Conservation (phyloP, 2,888 invertebrate genomes). For the Pilophorus perplexus region DNA sequence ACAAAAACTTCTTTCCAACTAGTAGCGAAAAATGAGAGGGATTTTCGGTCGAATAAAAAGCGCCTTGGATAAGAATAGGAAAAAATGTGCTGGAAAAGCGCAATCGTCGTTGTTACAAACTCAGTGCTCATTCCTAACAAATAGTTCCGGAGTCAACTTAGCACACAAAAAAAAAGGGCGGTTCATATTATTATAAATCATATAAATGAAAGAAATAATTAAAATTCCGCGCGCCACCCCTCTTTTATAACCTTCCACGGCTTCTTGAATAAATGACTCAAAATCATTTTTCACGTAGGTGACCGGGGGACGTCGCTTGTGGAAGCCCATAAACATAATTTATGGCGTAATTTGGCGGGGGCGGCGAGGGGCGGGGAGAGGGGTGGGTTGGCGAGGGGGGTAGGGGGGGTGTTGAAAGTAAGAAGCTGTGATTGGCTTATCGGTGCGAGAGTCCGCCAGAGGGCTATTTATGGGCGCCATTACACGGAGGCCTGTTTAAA, state of each 20-base stretch:
- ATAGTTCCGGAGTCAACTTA: constrained; percentile 20
- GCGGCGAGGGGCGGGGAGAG: neutral
- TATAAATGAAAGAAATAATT: constrained; percentile 36
- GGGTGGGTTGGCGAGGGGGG: constrained; percentile 6
- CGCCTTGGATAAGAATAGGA: neutral
- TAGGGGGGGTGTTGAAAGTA: constrained; percentile 37
- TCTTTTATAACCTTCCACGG: constrained; percentile 16
- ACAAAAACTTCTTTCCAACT: too few species aligned
- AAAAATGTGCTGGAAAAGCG: neutral
- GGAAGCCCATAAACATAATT: constrained; percentile 46
- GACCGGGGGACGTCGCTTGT: constrained; percentile 34
- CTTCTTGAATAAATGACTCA: constrained; percentile 40
- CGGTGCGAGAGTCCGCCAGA: constrained; percentile 44
- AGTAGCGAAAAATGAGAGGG: neutral
- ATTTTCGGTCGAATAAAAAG: neutral
- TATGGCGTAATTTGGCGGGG: constrained; percentile 44
- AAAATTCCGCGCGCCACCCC: constrained; percentile 28
- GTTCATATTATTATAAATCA: constrained; percentile 30
- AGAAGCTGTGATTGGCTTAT: constrained; percentile 47
- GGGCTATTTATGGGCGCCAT: constrained; percentile 45
- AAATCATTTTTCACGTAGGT: constrained; percentile 42
- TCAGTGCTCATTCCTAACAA: constrained; percentile 16
- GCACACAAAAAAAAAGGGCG: constrained; percentile 1
- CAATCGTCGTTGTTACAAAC: neutral
- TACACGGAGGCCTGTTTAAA: constrained; percentile 44